Base-by-base conservation (phyloP, 2,797 vertebrate species). In the Channa striata region DNA sequence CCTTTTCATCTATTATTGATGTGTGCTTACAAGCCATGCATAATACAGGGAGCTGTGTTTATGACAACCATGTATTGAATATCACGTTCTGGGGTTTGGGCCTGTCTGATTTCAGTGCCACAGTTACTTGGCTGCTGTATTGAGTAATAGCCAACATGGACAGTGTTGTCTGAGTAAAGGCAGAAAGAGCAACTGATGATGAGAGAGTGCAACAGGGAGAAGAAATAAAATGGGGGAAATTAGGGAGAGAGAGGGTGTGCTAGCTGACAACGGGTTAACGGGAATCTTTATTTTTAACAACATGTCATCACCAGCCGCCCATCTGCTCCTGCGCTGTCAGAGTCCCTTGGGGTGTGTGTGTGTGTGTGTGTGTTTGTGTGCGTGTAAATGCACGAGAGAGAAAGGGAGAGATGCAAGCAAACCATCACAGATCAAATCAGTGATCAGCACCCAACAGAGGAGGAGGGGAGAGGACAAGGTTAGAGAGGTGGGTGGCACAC, bases 311-410 rank as follows among this genome's bases (percentile, higher is more conserved):
- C 81, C 88, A 89, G 87, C 87, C 74, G 84, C 80, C 94, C 96
- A 96, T 96, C 95, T 96, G 95, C 92, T 92, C 90, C 82, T 77
- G 87, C 80, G 91, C 89, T 86, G 85, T 89, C 87, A 81, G 81
- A 50, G 87, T 84, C 93, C 89, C 92, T 77, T 72, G 94, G 92
- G 94, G 56, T 39, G 75, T 73, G 72, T 78, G 64, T 56, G 49
- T 59, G n/a, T 57, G 56, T 52, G 46, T 46, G 46, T 36, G 63
- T 48, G 52, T 34, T 71, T 73, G 72, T 77, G 66, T 62, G 44
- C 57, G n/a, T 30, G 49, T 51, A 42, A 42, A 36, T 43, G 72
- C 57, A 66, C 34, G 49, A 25, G 34, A 51, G 44, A 37, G 49
- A 46, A 53, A 82, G 43, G 23, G 39, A 62, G 59, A 61, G 56